Evolutionary conservation across 2,113 vertebrate genomes (phyloP).

Genomic region (Scartelaos histophorus): DNA sequence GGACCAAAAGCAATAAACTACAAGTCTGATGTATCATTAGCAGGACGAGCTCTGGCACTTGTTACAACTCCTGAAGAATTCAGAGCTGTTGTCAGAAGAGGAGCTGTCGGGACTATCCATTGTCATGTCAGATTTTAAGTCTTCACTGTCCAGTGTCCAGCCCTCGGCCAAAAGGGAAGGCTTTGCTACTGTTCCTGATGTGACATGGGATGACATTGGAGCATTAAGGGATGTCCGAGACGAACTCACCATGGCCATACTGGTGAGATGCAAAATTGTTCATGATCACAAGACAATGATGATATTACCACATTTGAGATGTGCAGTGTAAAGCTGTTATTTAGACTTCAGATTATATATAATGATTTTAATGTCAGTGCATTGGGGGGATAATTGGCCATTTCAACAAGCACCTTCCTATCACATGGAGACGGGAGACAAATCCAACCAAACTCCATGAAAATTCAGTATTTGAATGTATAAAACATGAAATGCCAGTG

Average conservation of each 20-base stretch:
- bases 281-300: background rate
- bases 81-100: slow-evolving; percentile 78
- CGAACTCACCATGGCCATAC: slow-evolving; percentile 95
- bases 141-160: slow-evolving; percentile 84
- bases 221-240: slow-evolving; percentile 91
- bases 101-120: slow-evolving; percentile 85
- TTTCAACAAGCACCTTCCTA: no score
- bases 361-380: no score
- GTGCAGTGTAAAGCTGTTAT: background rate
- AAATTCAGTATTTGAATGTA: no score
- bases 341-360: background rate
- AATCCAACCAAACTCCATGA: no score
- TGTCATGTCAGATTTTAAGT: slow-evolving; percentile 88
- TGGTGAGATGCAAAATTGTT: slow-evolving; percentile 75
- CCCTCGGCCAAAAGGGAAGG: slow-evolving; percentile 97
- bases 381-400: no score
- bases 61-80: slow-evolving; percentile 80
- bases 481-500: no score
- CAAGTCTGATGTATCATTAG: slow-evolving; percentile 5
- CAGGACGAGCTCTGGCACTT: slow-evolving; percentile 84
- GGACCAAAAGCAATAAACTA: background rate
- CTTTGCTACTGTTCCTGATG: slow-evolving; percentile 93
- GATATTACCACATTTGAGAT: background rate
- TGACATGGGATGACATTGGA: slow-evolving; percentile 93
- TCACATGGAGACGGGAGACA: no score